These are phyloP conservation scores for Neoascia interrupta DNA, from an alignment of 2,888 invertebrate genomes.

Conservation along the genomic window DNA sequence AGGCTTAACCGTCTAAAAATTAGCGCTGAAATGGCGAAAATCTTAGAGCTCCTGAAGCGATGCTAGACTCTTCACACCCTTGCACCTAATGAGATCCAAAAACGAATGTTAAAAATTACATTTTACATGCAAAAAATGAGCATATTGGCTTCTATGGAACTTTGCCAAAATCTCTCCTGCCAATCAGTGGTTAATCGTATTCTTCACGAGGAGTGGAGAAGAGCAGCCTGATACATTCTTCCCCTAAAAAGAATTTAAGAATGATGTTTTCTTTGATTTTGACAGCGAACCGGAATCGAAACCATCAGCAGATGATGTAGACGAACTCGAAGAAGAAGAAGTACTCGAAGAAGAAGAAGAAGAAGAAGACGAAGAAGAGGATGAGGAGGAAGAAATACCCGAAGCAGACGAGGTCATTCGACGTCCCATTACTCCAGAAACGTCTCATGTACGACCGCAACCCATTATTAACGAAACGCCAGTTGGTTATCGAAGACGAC, in stretches of 20 bases:
- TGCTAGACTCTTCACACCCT: too few relatives aligned
- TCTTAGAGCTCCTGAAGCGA: too few relatives aligned
- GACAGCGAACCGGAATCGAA: slow-evolving; percentile 8
- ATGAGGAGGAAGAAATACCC: slow-evolving; percentile 70
- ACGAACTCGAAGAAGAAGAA: slow-evolving; percentile 33
- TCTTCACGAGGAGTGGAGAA: too few relatives aligned
- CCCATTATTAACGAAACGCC: background rate
- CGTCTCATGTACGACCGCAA: slow-evolving; percentile 13
- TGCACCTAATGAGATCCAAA: too few relatives aligned
- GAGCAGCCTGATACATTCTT: too few relatives aligned
- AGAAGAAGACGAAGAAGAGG: slow-evolving; percentile 70
- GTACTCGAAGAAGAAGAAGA: slow-evolving; percentile 65
- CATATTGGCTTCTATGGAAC: background rate
- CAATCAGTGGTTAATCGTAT: too few relatives aligned
- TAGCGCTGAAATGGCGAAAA: too few relatives aligned
- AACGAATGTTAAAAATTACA: too few relatives aligned
- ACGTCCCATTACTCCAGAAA: slow-evolving; percentile 60
- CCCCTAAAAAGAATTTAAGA: background rate
- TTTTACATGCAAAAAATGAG: too few relatives aligned
- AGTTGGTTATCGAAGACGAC: slow-evolving; percentile 44
- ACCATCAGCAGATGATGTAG: background rate
- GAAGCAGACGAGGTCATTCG: slow-evolving; percentile 70
- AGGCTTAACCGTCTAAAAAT: too few relatives aligned
- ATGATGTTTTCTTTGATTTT: background rate
- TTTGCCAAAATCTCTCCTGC: too few relatives aligned